phyloP scores from a whole-genome alignment of 2,113 vertebrate species.

The Dipodomys spectabilis region DNA sequence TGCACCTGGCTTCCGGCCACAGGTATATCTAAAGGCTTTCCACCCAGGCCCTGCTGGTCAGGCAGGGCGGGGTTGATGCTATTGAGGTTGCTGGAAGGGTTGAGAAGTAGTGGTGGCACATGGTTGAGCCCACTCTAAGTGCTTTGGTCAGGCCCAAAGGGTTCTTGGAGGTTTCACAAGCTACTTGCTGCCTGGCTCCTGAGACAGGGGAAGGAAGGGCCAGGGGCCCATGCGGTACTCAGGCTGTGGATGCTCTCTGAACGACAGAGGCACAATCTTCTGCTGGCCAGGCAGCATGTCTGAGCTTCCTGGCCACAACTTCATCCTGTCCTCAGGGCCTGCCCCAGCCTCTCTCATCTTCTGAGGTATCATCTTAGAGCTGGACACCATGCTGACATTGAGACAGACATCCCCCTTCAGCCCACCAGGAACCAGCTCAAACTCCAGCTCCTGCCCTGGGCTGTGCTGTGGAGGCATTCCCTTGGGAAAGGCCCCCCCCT shows the following conservation, averaged over 20 bases:
- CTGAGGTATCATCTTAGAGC: constrained; percentile 93
- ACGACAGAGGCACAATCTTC: constrained; percentile 94
- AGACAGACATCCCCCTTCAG: constrained; percentile 90
- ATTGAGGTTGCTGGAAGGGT: constrained; percentile 89
- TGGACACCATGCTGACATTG: constrained; percentile 91
- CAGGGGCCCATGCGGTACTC: constrained; percentile 95
- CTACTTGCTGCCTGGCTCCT: constrained; percentile 91
- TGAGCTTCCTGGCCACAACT: constrained; percentile 90
- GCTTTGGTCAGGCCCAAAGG: constrained; percentile 95
- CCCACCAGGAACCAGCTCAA: constrained; percentile 94
- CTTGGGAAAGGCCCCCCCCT: constrained; percentile 92
- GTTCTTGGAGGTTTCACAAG: constrained; percentile 94
- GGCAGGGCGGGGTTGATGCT: constrained; percentile 89
- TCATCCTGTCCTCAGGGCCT: constrained; percentile 95
- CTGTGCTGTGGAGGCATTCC: constrained; percentile 88
- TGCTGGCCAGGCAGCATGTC: constrained; percentile 94
- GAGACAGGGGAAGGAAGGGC: constrained; percentile 93
- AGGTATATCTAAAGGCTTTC: constrained; percentile 95
- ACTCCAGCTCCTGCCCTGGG: constrained; percentile 92
- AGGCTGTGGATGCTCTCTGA: constrained; percentile 93
- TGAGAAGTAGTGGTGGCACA: constrained; percentile 94
- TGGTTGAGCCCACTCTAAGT: constrained; percentile 98
- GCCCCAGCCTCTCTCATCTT: constrained; percentile 93
- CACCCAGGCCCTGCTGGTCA: constrained; percentile 89
- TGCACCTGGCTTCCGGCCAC: constrained; percentile 94